Percentiles rank a stretch among this genome's conserved stretches.
Evolutionary conservation across 2,888 invertebrate species (phyloP).

Genomic region (Calameuta pallipes): DNA sequence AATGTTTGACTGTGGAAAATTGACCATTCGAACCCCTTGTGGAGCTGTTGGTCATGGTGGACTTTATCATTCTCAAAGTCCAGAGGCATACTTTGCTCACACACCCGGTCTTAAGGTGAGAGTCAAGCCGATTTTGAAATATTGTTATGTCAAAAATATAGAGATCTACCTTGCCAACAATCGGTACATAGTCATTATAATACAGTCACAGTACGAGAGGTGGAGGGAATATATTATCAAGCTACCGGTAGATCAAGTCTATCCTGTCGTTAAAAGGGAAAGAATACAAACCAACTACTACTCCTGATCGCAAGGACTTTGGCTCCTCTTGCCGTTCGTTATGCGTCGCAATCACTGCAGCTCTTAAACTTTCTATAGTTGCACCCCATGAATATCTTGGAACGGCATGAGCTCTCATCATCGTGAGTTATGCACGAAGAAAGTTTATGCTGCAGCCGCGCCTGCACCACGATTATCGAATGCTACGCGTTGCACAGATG

Average conservation of each 20-base stretch:
- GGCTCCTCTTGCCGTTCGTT: neutral
- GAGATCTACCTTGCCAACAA: neutral
- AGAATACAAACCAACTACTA: neutral
- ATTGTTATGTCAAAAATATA: neutral
- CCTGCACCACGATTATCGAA: constrained; percentile 28
- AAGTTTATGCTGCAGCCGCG: constrained; percentile 32
- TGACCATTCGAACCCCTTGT: constrained; percentile 93
- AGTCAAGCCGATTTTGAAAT: neutral
- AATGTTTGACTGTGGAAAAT: constrained; percentile 86
- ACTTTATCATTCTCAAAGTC: constrained; percentile 97
- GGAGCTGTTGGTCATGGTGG: constrained; percentile 99
- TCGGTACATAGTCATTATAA: neutral
- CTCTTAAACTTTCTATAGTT: neutral
- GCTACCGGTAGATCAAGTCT: neutral
- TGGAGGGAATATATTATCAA: neutral
- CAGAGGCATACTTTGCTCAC: constrained; percentile 97
- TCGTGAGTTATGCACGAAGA: constrained; percentile 40
- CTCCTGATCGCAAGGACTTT: neutral
- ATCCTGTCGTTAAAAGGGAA: neutral
- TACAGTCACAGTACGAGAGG: neutral
- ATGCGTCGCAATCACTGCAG: neutral
- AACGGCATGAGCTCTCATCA: neutral
- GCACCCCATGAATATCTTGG: constrained; percentile 40
- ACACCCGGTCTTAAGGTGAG: constrained; percentile 89
- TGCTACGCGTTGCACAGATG: neutral